These are phyloP conservation scores for Kobus ellipsiprymnus DNA, from an alignment of 2,113 vertebrate genomes.

Conservation along the genomic window DNA sequence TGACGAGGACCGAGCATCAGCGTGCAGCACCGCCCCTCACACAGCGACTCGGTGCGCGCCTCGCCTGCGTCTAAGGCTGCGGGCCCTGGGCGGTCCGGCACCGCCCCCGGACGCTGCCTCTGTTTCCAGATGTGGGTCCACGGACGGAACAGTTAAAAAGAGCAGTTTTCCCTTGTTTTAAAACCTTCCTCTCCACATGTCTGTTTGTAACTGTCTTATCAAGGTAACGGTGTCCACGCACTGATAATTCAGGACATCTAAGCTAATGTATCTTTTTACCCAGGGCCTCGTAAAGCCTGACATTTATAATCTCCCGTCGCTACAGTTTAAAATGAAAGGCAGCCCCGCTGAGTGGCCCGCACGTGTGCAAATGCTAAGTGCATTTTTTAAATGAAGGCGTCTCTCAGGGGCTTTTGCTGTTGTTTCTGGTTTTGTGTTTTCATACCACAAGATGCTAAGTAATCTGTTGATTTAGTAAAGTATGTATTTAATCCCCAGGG, in stretches of 20 bases:
- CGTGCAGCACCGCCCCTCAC: fast-evolving
- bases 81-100: fast-evolving
- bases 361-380: not conserved
- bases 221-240: fast-evolving
- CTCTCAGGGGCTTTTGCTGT: not conserved
- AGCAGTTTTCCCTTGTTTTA: not conserved
- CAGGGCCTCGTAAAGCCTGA: not conserved
- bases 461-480: not conserved
- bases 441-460: not conserved
- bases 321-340: not conserved
- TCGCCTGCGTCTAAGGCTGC: fast-evolving
- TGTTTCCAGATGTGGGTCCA: not conserved
- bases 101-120: not conserved
- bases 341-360: not conserved
- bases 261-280: fast-evolving
- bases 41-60: fast-evolving
- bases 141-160: fast-evolving
- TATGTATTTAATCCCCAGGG: not conserved
- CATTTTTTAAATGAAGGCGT: not conserved
- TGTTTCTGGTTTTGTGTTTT: not conserved
- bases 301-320: not conserved
- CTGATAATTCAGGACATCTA: not conserved
- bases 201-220: not conserved
- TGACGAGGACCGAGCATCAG: not conserved
- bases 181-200: fast-evolving